A percentile compares a stretch with the other conserved stretches of the same genome.
Evolutionary conservation across 2,888 invertebrate genomes (phyloP).

Genomic region (Encarsia formosa): DNA sequence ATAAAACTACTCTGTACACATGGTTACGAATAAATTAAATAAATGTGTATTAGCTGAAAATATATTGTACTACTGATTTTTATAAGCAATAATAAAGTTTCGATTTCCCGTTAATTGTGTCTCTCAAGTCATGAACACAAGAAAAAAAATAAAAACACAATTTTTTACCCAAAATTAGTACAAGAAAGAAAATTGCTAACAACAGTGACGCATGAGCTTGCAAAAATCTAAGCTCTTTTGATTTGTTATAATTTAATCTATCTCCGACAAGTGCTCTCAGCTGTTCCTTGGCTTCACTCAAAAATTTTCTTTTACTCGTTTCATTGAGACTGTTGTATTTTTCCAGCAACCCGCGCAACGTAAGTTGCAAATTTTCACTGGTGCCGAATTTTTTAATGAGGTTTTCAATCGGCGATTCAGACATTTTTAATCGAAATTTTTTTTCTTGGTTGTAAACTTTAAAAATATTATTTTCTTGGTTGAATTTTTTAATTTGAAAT

Average conservation of each 20-base stretch:
- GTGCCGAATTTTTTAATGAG: constrained; percentile 10
- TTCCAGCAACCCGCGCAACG: constrained; percentile 29
- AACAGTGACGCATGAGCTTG: neutral
- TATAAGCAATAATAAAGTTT: too few relatives aligned
- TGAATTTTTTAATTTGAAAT: too few relatives aligned
- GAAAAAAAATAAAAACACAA: too few relatives aligned
- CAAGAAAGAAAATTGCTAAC: neutral
- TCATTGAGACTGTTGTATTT: constrained; percentile 39
- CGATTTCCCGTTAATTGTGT: too few relatives aligned
- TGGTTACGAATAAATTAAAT: too few relatives aligned
- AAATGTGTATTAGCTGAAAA: too few relatives aligned
- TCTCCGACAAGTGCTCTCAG: neutral
- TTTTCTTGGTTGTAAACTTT: neutral
- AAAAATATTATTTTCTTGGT: too few relatives aligned
- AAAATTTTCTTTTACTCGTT: constrained; percentile 48
- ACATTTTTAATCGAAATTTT: too few relatives aligned
- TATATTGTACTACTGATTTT: too few relatives aligned
- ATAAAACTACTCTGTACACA: too few relatives aligned
- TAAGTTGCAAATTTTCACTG: constrained; percentile 26
- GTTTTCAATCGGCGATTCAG: constrained; percentile 22
- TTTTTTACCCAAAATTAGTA: neutral
- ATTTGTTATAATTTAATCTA: neutral
- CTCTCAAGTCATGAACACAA: too few relatives aligned
- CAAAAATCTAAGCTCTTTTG: neutral
- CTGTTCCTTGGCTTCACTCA: constrained; percentile 30